phyloP scores from a whole-genome alignment of 2,113 vertebrate genomes.

The Bubo blakistoni region DNA sequence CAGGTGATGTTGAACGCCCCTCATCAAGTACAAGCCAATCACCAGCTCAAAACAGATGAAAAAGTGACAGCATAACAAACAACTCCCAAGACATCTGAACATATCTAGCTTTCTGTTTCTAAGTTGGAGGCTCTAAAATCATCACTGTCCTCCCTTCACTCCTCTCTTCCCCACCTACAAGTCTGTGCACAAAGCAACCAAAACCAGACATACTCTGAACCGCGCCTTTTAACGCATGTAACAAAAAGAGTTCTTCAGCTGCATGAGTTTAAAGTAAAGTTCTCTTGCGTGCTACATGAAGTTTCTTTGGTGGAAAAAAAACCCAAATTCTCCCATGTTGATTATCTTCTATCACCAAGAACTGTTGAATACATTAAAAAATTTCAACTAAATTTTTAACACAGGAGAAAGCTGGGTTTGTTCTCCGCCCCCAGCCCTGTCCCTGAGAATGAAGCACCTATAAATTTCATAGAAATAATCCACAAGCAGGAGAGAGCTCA shows the following conservation, averaged over 20 bases:
- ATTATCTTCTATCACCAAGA: background rate
- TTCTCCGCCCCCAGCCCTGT: fast-evolving
- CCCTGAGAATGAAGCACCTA: background rate
- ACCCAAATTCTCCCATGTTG: background rate
- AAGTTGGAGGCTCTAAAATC: background rate
- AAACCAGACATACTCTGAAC: background rate
- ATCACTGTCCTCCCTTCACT: background rate
- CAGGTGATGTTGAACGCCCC: background rate
- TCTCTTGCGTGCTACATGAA: background rate
- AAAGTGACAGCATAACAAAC: background rate
- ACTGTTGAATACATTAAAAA: fast-evolving
- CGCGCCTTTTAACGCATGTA: fast-evolving
- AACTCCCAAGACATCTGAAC: background rate
- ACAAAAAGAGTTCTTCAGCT: background rate
- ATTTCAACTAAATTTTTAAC: background rate
- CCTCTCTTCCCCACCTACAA: background rate
- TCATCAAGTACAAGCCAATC: background rate
- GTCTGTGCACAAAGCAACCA: background rate
- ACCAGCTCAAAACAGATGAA: background rate
- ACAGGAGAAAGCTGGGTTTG: background rate
- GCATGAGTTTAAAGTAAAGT: background rate
- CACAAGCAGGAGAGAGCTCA: background rate
- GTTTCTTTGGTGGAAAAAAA: background rate
- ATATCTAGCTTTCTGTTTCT: background rate
- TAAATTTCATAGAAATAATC: background rate